Evolutionary conservation across 2,888 invertebrate genomes (phyloP).

Genomic region (Caenorhabditis plicata): DNA sequence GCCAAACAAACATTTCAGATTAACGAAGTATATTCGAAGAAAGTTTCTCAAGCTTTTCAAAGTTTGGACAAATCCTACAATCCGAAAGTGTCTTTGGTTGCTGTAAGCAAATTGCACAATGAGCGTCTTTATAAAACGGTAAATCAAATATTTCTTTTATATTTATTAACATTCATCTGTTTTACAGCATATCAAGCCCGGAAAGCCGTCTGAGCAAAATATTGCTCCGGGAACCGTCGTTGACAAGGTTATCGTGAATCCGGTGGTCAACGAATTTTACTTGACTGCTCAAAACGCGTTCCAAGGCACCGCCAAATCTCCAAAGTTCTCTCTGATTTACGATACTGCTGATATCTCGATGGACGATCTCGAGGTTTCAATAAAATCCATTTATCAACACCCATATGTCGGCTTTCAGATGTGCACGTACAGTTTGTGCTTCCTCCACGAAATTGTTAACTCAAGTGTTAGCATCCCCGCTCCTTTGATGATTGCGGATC

Average conservation of each 20-base stretch:
- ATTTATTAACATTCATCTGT: neutral
- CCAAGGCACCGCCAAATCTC: conserved; percentile 17
- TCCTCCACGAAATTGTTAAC: conserved; percentile 15
- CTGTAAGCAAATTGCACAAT: neutral
- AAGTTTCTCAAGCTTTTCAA: no score
- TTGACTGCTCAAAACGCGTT: conserved; percentile 18
- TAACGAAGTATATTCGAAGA: no score
- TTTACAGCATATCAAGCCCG: neutral
- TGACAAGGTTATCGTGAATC: conserved; percentile 12
- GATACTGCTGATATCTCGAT: neutral
- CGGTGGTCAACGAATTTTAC: conserved; percentile 16
- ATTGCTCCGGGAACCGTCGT: conserved; percentile 18
- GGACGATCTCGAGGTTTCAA: conserved; percentile 2
- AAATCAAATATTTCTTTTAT: neutral
- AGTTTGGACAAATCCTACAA: no score
- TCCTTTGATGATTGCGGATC: conserved; percentile 17
- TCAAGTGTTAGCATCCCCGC: conserved; percentile 7
- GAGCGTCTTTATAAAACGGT: neutral
- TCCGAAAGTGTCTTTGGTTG: conserved; percentile 7
- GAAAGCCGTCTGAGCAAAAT: conserved; percentile 7
- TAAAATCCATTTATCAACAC: neutral
- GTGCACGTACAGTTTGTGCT: conserved; percentile 10
- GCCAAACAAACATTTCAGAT: neutral
- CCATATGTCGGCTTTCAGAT: conserved; percentile 1
- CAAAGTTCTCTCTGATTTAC: conserved; percentile 11